Evolutionary conservation across 2,113 vertebrate genomes (phyloP).

Genomic region (Pangasianodon gigas): DNA sequence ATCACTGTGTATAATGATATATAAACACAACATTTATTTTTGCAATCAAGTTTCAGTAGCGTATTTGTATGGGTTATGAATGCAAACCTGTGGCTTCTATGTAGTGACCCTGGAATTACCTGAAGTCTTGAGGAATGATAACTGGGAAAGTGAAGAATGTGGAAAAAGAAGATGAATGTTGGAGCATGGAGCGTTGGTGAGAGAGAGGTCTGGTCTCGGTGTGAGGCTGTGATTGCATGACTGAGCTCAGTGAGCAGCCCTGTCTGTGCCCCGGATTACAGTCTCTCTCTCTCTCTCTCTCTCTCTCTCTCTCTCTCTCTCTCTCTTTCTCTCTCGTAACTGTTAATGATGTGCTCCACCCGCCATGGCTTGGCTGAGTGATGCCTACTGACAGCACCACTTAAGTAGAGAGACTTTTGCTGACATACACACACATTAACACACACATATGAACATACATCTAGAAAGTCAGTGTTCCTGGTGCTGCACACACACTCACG

Average conservation of each 20-base stretch:
- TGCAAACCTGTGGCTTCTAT: not conserved
- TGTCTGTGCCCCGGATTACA: constrained; percentile 49
- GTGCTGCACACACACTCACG: constrained; percentile 1
- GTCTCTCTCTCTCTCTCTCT: constrained; percentile 10
- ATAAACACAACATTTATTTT: not conserved
- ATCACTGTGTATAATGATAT: not conserved
- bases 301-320: constrained; percentile 1
- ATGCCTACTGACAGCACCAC: constrained; percentile 74
- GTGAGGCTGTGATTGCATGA: constrained; percentile 57
- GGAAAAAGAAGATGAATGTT: not conserved
- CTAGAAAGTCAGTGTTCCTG: constrained; percentile 16
- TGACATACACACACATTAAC: constrained; percentile 37
- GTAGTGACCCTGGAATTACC: not conserved
- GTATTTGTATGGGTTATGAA: not conserved
- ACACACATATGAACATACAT: constrained; percentile 12
- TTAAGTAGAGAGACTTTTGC: constrained; percentile 65
- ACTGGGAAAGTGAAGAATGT: not conserved
- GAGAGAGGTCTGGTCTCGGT: not conserved
- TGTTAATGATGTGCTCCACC: constrained; percentile 74
- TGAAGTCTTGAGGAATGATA: not conserved
- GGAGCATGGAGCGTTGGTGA: not conserved
- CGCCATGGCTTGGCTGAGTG: constrained; percentile 72
- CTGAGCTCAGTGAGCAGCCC: constrained; percentile 49
- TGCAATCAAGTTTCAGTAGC: no score
- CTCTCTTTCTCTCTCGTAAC: constrained; percentile 50